Conservation (phyloP, 2,797 vertebrate genomes). For the Tapera naevia region DNA sequence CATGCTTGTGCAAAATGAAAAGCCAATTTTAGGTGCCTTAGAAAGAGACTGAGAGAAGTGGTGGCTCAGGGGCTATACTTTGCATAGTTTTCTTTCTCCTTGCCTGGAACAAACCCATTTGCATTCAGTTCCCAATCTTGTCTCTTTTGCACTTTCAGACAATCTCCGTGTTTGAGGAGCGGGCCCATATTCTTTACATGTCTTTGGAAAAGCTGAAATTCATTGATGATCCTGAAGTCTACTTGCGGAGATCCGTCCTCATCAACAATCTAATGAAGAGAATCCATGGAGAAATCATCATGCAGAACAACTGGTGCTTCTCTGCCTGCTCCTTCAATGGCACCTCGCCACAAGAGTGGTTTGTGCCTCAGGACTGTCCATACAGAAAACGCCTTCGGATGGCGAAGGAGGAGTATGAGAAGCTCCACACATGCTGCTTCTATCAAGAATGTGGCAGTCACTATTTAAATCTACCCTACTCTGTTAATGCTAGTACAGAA, state of each 20-base stretch:
- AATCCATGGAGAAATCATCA: constrained; percentile 90
- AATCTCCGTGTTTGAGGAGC: constrained; percentile 89
- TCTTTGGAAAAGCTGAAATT: constrained; percentile 96
- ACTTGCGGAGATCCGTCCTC: constrained; percentile 92
- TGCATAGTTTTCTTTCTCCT: not conserved
- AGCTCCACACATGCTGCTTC: constrained; percentile 90
- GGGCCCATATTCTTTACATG: constrained; percentile 92
- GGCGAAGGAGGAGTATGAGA: constrained; percentile 83
- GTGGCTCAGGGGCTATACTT: not conserved
- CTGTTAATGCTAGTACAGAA: constrained; percentile 80
- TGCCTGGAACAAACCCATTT: not conserved
- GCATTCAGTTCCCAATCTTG: not conserved
- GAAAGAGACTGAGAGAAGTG: not conserved
- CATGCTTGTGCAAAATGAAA: not conserved
- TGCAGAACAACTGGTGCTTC: constrained; percentile 95
- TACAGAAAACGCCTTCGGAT: constrained; percentile 90
- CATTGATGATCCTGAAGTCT: constrained; percentile 94
- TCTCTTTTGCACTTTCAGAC: constrained; percentile 75
- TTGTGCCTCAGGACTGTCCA: constrained; percentile 83
- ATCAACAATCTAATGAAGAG: constrained; percentile 96
- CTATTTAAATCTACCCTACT: constrained; percentile 89
- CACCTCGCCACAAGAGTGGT: constrained; percentile 78
- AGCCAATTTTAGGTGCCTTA: not conserved
- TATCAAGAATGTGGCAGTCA: constrained; percentile 88
- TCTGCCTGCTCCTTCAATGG: constrained; percentile 78